These are phyloP conservation scores for Typhlomys cinereus DNA, from an alignment of 2,113 vertebrate species.

Conservation along the genomic window DNA sequence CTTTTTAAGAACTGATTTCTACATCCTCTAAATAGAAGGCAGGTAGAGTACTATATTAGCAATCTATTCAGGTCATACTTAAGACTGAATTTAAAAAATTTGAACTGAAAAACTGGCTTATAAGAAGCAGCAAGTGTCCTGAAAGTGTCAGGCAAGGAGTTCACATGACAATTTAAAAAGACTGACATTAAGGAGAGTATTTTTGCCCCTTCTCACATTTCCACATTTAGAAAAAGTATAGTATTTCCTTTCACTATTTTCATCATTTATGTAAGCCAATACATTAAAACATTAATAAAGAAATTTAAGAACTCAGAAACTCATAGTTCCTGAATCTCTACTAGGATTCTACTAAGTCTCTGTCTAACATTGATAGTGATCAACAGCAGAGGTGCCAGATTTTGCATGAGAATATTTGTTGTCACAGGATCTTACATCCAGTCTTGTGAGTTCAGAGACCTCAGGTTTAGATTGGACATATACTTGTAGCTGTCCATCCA, in stretches of 20 bases:
- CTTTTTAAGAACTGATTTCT: constrained; percentile 45
- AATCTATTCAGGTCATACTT: not conserved
- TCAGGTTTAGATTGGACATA: not conserved
- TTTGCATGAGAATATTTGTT: constrained; percentile 45
- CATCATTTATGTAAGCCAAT: not conserved
- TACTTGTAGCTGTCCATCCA: not conserved
- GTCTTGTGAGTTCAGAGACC: not conserved
- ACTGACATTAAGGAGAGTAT: not conserved
- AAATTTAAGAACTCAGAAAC: constrained; percentile 46
- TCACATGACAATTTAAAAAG: too few relatives aligned
- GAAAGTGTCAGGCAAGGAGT: not conserved
- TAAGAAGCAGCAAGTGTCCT: not conserved
- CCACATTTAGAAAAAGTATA: constrained; percentile 25
- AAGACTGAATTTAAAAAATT: constrained; percentile 45
- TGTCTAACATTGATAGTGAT: not conserved
- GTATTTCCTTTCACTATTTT: not conserved
- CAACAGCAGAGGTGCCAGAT: not conserved
- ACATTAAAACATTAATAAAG: not conserved
- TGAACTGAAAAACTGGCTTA: not conserved
- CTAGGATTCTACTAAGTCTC: too few relatives aligned
- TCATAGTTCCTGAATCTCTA: not conserved
- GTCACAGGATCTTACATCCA: not conserved
- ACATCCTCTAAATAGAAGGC: constrained; percentile 47
- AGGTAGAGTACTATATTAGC: constrained; percentile 30
- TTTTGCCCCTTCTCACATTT: constrained; percentile 2